Base-by-base conservation (phyloP, 2,113 vertebrate species). In the Australoheros scitulus region DNA sequence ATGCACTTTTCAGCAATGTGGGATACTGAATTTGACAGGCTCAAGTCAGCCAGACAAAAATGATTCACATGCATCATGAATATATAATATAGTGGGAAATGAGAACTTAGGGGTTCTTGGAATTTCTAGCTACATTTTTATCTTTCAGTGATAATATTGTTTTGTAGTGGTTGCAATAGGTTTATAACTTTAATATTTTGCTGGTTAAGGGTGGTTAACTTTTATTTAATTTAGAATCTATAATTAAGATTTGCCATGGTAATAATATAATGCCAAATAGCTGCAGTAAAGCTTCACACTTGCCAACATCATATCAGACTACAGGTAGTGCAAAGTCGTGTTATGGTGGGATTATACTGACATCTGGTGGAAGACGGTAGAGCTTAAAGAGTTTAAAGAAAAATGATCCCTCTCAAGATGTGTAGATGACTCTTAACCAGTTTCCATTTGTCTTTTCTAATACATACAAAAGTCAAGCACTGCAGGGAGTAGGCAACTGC, bases 351-450 rank as follows among this genome's bases (percentile, higher is more conserved):
- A 18, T 41, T 72, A 77, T 20, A 59, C 86, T 89, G 92, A 88
- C 91, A 87, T 74, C 91, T 92, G 22, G 77, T 90, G 92, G 90
- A 58, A 3, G 41, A 47, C 1, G 2, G 20, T 0, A 2, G 22
- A 11, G 3, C 2, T 6, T 61, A 22, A 80, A 72, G 50, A 6
- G 9, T 9, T 1, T 55, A 20, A 41, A 32, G 41, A 43, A 17
- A 78, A 61, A 55, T 4, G 2, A 22, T 61, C 2, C 32, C 17
- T 56, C 24, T 15, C 11, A 7, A 58, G 2, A 13, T 57, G 17
- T 15, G 20, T 26, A 58, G 38, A 18, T 52, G 43, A 52, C 65
- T 72, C 10, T 52, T 50, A 72, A 8, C 1, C 29, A 11, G 29
- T 72, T 52, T 72, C 29, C 6, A 52, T 72, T 52, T 52, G 11